A percentile compares a stretch with the other conserved stretches of the same genome.
These are phyloP conservation scores for Equus przewalskii DNA, from an alignment of 2,113 vertebrate genomes.

Conservation along the genomic window DNA sequence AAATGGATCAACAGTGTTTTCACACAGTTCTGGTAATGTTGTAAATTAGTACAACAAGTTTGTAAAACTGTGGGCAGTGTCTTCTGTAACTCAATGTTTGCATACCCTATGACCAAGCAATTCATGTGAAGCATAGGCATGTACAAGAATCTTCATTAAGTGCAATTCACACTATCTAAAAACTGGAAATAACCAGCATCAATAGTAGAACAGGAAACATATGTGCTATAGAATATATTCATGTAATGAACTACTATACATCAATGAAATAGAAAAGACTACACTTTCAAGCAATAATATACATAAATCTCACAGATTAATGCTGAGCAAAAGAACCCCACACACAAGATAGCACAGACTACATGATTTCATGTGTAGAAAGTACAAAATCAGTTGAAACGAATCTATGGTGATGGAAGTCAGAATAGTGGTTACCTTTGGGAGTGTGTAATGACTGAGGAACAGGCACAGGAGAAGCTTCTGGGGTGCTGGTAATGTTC, in stretches of 20 bases:
- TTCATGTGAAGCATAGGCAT: neutral
- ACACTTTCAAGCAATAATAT: neutral
- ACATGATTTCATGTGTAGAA: neutral
- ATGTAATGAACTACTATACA: neutral
- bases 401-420: neutral
- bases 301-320: neutral
- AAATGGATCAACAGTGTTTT: neutral
- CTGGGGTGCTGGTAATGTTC: neutral
- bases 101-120: no score
- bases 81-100: neutral
- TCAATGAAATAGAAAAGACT: neutral
- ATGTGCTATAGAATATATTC: no score
- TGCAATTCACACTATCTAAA: neutral
- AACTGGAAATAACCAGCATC: neutral
- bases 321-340: neutral
- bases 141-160: neutral
- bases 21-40: neutral
- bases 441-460: fast-evolving
- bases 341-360: neutral
- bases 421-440: neutral
- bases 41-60: neutral
- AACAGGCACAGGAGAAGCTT: fast-evolving
- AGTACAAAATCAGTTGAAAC: neutral
- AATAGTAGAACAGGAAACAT: neutral
- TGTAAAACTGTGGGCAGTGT: neutral